These are phyloP conservation scores for Branchipolynoe longqiensis DNA, from an alignment of 2,888 invertebrate genomes.

Conservation along the genomic window DNA sequence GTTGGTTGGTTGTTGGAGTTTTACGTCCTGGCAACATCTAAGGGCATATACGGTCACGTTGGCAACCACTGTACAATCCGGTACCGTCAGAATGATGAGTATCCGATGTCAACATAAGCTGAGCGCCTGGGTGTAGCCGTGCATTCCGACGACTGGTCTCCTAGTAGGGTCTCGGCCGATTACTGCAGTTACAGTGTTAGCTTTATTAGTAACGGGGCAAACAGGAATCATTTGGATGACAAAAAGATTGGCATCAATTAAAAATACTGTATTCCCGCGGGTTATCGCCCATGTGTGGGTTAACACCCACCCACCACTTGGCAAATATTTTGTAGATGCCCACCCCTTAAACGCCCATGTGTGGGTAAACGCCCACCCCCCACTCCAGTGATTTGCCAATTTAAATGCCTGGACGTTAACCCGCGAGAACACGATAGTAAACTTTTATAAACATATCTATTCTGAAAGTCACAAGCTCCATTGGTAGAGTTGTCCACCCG, in stretches of 20 bases:
- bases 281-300: no score
- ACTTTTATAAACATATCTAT: not conserved
- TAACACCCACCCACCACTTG: no score
- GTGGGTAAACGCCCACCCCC: no score
- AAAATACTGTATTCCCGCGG: not conserved
- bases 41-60: not conserved
- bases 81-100: not conserved
- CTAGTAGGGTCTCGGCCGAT: conserved; percentile 31
- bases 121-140: not conserved
- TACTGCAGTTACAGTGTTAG: conserved; percentile 7
- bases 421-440: not conserved
- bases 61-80: not conserved
- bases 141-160: not conserved
- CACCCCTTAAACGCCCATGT: no score
- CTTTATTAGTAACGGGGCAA: not conserved
- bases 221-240: not conserved
- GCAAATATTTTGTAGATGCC: no score
- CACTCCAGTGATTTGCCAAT: not conserved
- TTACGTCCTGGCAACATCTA: not conserved
- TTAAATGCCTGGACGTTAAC: not conserved
- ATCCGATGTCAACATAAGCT: not conserved
- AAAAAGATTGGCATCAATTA: not conserved
- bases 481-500: no score
- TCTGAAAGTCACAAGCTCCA: not conserved
- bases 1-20: not conserved